phyloP scores from a whole-genome alignment of 2,888 invertebrate species.

The Leptogaster cylindrica region DNA sequence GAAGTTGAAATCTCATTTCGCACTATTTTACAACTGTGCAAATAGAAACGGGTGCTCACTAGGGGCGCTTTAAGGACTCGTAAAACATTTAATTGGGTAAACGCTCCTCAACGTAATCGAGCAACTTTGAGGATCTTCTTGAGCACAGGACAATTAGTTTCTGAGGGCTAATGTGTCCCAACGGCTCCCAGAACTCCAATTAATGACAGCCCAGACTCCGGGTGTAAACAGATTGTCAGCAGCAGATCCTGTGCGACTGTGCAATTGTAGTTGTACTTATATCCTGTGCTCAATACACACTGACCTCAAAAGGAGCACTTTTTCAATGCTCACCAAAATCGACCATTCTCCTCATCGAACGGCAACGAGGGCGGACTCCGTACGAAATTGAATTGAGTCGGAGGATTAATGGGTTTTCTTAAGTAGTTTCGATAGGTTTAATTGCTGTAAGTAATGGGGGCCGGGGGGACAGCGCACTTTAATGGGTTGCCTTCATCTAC shows the following conservation, averaged over 20 bases:
- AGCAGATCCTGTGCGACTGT: not conserved
- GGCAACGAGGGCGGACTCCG: slow-evolving; percentile 6
- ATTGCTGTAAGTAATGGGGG: slow-evolving; percentile 33
- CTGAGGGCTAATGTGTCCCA: slow-evolving; percentile 21
- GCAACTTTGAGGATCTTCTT: slow-evolving; percentile 2
- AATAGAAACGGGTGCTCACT: not conserved
- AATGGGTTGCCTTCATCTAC: not conserved
- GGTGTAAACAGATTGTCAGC: slow-evolving; percentile 12
- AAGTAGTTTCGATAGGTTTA: slow-evolving; percentile 37
- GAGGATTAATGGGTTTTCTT: slow-evolving; percentile 35
- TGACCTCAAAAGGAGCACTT: not conserved
- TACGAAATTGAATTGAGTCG: slow-evolving; percentile 32
- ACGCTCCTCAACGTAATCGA: slow-evolving; percentile 17
- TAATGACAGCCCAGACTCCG: not conserved
- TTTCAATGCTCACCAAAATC: no score
- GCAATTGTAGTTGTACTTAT: not conserved
- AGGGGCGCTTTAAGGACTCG: slow-evolving; percentile 4
- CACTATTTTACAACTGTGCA: slow-evolving; percentile 6
- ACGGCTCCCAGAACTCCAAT: slow-evolving; percentile 13
- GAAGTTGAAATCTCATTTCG: not conserved
- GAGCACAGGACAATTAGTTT: slow-evolving; percentile 10
- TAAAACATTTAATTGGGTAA: slow-evolving; percentile 34
- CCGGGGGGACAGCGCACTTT: not conserved
- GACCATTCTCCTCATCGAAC: not conserved
- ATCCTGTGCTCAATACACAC: not conserved